phyloP scores from a whole-genome alignment of 2,888 invertebrate species.

The Apotomis capreana region DNA sequence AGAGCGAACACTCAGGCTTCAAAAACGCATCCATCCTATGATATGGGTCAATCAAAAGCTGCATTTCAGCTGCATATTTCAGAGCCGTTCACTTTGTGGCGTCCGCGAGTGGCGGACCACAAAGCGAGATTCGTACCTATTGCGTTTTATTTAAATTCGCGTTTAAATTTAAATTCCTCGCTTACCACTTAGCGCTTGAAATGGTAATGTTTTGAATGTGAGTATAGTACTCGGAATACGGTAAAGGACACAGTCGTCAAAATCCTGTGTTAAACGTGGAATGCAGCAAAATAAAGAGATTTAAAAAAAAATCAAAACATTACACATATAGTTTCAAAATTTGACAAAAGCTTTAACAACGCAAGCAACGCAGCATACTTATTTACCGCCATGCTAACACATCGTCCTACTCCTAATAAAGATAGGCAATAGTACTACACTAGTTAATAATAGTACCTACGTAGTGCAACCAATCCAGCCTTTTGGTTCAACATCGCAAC shows the following conservation, averaged over 20 bases:
- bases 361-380: no score
- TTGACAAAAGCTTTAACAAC: no score
- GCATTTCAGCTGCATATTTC: conserved; percentile 23
- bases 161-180: neutral
- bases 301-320: neutral
- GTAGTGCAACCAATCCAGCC: neutral
- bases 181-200: conserved; percentile 4
- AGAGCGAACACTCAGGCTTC: neutral
- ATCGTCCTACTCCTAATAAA: no score
- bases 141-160: conserved; percentile 9
- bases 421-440: no score
- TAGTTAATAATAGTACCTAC: no score
- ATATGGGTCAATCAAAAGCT: conserved; percentile 25
- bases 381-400: no score
- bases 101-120: neutral
- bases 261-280: no score
- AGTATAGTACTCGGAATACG: neutral
- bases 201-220: neutral
- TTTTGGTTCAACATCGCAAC: conserved; percentile 4
- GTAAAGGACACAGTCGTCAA: no score
- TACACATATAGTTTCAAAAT: no score
- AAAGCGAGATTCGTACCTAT: conserved; percentile 1
- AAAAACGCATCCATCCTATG: neutral
- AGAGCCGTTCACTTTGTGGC: conserved; percentile 13
- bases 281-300: no score